Conservation (phyloP, 2,113 vertebrate genomes). For the Gila orcuttii region DNA sequence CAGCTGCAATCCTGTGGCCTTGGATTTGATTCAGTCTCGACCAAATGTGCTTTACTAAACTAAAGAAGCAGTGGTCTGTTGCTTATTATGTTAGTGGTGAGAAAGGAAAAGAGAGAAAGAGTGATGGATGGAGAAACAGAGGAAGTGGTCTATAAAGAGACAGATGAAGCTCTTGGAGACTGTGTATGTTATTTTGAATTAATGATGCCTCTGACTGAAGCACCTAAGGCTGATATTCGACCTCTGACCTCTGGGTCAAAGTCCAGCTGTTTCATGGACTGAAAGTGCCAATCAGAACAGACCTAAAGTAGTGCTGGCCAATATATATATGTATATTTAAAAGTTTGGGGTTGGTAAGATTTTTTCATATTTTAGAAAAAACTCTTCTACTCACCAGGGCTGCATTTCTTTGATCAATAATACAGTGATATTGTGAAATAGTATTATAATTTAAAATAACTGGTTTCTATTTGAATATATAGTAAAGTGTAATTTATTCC, state of each 20-base stretch:
- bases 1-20: slow-evolving; percentile 1
- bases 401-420: not conserved
- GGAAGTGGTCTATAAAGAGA: not conserved
- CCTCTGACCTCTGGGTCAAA: slow-evolving; percentile 5
- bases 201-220: slow-evolving; percentile 41
- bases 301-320: not conserved
- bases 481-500: not conserved
- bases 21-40: slow-evolving; percentile 28
- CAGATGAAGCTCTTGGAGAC: not conserved
- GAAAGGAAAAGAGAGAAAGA: not conserved
- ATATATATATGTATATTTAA: not conserved
- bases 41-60: slow-evolving; percentile 3
- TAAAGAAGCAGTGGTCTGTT: not conserved
- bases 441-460: not conserved
- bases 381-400: not conserved
- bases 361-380: not conserved
- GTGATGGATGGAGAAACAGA: not conserved
- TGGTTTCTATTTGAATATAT: not conserved
- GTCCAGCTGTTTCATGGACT: slow-evolving; percentile 19
- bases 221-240: not conserved
- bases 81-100: not conserved
- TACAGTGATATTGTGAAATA: not conserved
- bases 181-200: slow-evolving; percentile 10
- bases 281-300: slow-evolving; percentile 1
- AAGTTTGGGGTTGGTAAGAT: not conserved